Evolutionary conservation across 2,797 vertebrate genomes (phyloP), one percentile per base, ranked within the genome.

Genomic region (Aphelocoma californica): DNA sequence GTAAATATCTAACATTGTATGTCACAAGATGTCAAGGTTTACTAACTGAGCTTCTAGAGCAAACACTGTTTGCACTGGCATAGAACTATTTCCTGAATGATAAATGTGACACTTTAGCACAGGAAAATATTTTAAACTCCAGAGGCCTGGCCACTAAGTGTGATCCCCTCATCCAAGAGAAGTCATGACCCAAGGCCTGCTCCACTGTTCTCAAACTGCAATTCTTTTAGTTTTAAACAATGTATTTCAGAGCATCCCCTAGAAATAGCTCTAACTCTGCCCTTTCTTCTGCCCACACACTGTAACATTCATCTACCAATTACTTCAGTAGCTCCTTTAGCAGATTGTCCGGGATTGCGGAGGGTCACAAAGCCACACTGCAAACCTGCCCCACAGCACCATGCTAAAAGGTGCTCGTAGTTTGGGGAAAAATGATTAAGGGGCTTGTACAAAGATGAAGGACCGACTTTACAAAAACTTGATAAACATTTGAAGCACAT

Each of bases 251-350:
- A 95, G 81, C 88, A 92, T 96, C 89, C 93, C 87, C 87, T 67
- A 91, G 84, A 97, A 96, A 97, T n/a, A 88, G 82, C 86, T 95
- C 85, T 51, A 75, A 88, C 90, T 96, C 78, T 96, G 80, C 82
- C 74, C 93, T 89, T 96, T 92, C 93, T 95, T 94, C 96, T 94
- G 86, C 86, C 90, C 88, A 79, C 15, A 69, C 92, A 83, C 92
- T 69, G 82, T 79, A 92, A 90, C 93, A 61, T 95, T 88, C 95
- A 50, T 77, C 93, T 94, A 84, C 95, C 95, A 96, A 78, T 96
- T 96, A 93, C 67, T n/a, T 81, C 91, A 75, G 77, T 40, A 86
- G 90, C 64, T 66, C 92, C 92, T 93, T 93, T 64, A 66, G 91
- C 92, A 92, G 92, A 94, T 67, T 19, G 81, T 44, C 42, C 16